phyloP scores from a whole-genome alignment of 2,888 invertebrate species.

The Sympetrum striolatum region DNA sequence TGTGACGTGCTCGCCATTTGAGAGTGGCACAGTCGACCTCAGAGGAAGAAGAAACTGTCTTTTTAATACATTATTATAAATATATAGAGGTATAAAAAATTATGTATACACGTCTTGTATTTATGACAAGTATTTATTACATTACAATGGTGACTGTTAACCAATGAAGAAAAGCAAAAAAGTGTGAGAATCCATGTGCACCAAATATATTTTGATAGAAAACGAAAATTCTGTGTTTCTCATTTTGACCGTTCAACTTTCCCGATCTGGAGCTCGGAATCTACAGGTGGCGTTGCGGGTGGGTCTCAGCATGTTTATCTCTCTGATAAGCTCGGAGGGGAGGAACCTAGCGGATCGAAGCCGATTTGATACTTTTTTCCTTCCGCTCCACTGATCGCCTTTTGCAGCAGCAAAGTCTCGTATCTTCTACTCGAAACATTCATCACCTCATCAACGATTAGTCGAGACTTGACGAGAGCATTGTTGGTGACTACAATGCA shows the following conservation, averaged over 20 bases:
- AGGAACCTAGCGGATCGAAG: too few relatives aligned
- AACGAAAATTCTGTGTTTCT: conserved; percentile 42
- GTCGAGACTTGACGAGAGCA: too few relatives aligned
- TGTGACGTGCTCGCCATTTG: conserved; percentile 27
- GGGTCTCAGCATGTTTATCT: background rate
- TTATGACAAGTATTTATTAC: conserved; percentile 44
- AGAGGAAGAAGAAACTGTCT: conserved; percentile 23
- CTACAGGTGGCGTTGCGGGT: background rate
- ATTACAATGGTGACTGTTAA: conserved; percentile 45
- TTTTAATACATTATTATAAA: conserved; percentile 42
- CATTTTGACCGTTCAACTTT: background rate
- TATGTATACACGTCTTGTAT: conserved; percentile 43
- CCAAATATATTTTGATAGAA: conserved; percentile 50
- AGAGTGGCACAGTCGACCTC: conserved; percentile 36
- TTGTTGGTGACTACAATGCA: too few relatives aligned
- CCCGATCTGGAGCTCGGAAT: background rate
- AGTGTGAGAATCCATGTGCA: conserved; percentile 46
- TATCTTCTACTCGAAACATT: too few relatives aligned
- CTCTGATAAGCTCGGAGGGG: too few relatives aligned
- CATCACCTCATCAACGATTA: too few relatives aligned
- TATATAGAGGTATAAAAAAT: conserved; percentile 37
- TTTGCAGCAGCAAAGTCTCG: too few relatives aligned
- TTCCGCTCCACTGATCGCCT: too few relatives aligned
- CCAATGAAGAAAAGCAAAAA: conserved; percentile 44
- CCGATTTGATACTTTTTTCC: too few relatives aligned